Evolutionary conservation across 2,797 vertebrate genomes (phyloP).

Genomic region (Otus scops): DNA sequence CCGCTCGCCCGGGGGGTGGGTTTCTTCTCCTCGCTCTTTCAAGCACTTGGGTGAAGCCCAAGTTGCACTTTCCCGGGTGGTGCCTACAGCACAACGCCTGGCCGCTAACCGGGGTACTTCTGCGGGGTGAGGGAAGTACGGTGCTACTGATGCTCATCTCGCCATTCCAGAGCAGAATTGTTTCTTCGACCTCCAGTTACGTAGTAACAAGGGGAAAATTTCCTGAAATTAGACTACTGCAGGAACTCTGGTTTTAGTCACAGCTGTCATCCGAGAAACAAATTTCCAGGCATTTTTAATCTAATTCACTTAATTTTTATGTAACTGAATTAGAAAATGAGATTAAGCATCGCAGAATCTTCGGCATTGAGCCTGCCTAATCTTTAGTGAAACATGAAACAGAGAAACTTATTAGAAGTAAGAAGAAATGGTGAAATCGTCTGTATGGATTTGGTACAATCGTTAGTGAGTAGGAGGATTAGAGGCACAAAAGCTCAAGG

Average conservation of each 20-base stretch:
- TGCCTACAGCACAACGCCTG: not conserved
- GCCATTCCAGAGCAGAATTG: conserved; percentile 43
- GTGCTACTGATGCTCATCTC: conserved; percentile 18
- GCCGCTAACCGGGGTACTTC: not conserved
- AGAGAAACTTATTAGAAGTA: conserved; percentile 48
- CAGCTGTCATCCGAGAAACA: conserved; percentile 87
- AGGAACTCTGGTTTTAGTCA: conserved; percentile 93
- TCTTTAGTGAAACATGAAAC: conserved; percentile 55
- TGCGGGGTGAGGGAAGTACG: not conserved
- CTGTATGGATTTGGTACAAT: not conserved
- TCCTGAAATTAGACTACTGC: conserved; percentile 88
- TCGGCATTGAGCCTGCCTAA: conserved; percentile 52
- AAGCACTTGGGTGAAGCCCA: not conserved
- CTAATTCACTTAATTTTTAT: conserved; percentile 92
- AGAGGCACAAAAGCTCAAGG: not conserved
- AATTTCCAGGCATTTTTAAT: conserved; percentile 88
- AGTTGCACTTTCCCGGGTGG: not conserved
- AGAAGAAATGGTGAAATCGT: conserved; percentile 20
- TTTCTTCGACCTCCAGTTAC: conserved; percentile 71
- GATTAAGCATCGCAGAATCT: conserved; percentile 79
- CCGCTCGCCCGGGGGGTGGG: not conserved
- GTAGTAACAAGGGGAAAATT: conserved; percentile 83
- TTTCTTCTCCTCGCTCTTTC: not conserved
- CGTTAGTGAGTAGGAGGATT: not conserved
- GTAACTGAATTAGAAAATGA: conserved; percentile 88